Conservation (phyloP, 2,888 invertebrate species). For the Sclerodermus sp. region DNA sequence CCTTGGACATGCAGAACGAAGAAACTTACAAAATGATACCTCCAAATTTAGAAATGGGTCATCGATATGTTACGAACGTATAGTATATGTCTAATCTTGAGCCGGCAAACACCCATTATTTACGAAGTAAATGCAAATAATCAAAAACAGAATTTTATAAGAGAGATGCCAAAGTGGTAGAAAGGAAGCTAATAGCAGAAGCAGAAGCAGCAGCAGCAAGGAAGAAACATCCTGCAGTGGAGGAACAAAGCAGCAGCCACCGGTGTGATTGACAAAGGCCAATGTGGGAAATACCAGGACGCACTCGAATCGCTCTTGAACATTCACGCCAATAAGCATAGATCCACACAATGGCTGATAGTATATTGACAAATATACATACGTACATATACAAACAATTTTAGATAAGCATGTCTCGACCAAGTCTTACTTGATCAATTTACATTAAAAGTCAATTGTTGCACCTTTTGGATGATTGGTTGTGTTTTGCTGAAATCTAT, state of each 20-base stretch:
- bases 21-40: not conserved
- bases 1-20: not conserved
- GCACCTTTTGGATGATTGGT: conserved; percentile 44
- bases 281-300: conserved; percentile 45
- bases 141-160: too few relatives aligned
- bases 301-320: conserved; percentile 20
- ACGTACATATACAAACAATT: not conserved
- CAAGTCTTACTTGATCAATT: conserved; percentile 59
- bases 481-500: conserved; percentile 34
- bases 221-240: too few relatives aligned
- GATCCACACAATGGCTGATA: not conserved
- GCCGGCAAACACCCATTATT: too few relatives aligned
- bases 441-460: conserved; percentile 45
- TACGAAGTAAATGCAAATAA: too few relatives aligned
- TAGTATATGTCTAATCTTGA: too few relatives aligned
- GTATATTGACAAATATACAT: too few relatives aligned
- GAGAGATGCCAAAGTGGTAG: too few relatives aligned
- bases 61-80: too few relatives aligned
- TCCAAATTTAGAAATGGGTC: not conserved
- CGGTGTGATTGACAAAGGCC: conserved; percentile 2
- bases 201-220: too few relatives aligned
- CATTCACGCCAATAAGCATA: not conserved
- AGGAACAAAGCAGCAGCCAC: too few relatives aligned
- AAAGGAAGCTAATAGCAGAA: too few relatives aligned
- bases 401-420: conserved; percentile 18